Conservation (phyloP, 2,888 invertebrate species). For the Prenolepis imparis region DNA sequence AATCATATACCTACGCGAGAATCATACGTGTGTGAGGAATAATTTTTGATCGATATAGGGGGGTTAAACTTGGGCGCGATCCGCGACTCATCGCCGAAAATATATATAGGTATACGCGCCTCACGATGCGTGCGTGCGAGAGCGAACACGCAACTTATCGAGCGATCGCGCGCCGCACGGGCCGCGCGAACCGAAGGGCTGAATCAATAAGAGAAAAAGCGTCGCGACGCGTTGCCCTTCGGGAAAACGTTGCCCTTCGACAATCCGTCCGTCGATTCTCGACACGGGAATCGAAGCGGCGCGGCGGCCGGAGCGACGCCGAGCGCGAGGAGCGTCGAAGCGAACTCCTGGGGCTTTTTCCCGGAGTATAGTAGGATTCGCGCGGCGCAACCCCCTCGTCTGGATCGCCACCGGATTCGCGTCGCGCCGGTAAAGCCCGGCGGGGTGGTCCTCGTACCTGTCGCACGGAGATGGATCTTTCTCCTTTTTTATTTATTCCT, state of each 20-base stretch:
- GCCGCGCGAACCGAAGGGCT: conserved; percentile 45
- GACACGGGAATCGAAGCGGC: conserved; percentile 8
- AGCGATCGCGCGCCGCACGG: conserved; percentile 41
- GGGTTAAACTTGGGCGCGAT: background rate
- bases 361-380: background rate
- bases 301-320: background rate
- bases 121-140: conserved; percentile 19
- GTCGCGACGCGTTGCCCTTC: conserved; percentile 38
- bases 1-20: background rate
- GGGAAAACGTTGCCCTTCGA: background rate
- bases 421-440: conserved; percentile 33
- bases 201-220: conserved; percentile 56
- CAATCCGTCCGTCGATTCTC: background rate
- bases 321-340: conserved; percentile 13
- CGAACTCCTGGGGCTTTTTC: conserved; percentile 8
- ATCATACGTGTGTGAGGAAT: conserved; percentile 2
- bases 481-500: background rate
- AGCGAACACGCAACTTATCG: conserved; percentile 45
- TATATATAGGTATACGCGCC: background rate
- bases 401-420: background rate
- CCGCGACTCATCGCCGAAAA: conserved; percentile 15
- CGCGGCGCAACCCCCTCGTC: conserved; percentile 23
- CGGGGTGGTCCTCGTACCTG: conserved; percentile 36
- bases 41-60: conserved; percentile 28
- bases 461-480: background rate